A percentile compares a stretch with the other conserved stretches of the same genome.
These are phyloP conservation scores for Ctenosaura bakeri DNA, from an alignment of 2,797 vertebrate species.

Conservation along the genomic window DNA sequence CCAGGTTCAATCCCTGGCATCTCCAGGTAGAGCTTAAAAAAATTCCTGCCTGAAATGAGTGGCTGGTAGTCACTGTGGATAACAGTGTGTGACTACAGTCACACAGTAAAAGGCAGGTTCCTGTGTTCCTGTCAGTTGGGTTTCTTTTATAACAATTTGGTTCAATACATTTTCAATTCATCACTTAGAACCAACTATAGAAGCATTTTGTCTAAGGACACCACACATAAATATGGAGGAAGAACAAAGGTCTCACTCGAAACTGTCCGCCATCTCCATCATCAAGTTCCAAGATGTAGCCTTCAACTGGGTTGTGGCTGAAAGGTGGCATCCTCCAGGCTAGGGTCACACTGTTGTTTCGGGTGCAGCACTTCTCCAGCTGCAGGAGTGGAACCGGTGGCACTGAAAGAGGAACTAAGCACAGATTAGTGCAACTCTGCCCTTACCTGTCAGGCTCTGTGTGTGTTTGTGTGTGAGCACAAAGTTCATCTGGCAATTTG, in stretches of 20 bases:
- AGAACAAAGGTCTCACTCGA: conserved; percentile 86
- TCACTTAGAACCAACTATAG: background rate
- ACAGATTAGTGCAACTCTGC: conserved; percentile 73
- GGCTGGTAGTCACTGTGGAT: no score
- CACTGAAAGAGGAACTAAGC: conserved; percentile 84
- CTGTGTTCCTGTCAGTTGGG: background rate
- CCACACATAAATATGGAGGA: conserved; percentile 57
- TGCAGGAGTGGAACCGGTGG: conserved; percentile 92
- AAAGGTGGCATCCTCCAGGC: conserved; percentile 92
- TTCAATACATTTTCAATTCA: background rate
- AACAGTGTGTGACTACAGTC: no score
- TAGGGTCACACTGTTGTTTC: conserved; percentile 96
- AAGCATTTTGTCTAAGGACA: background rate
- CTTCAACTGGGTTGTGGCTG: conserved; percentile 88
- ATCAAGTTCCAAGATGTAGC: conserved; percentile 96
- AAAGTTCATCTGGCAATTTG: background rate
- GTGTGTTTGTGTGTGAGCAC: background rate
- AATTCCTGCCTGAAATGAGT: no score
- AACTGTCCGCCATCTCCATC: conserved; percentile 96
- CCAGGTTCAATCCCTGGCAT: no score
- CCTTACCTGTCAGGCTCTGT: conserved; percentile 52
- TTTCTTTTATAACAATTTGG: background rate
- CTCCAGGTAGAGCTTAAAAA: no score
- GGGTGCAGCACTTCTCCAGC: conserved; percentile 96
- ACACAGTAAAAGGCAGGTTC: no score